phyloP scores from a whole-genome alignment of 1,140 invertebrate species.

The Mizuhopecten yessoensis region DNA sequence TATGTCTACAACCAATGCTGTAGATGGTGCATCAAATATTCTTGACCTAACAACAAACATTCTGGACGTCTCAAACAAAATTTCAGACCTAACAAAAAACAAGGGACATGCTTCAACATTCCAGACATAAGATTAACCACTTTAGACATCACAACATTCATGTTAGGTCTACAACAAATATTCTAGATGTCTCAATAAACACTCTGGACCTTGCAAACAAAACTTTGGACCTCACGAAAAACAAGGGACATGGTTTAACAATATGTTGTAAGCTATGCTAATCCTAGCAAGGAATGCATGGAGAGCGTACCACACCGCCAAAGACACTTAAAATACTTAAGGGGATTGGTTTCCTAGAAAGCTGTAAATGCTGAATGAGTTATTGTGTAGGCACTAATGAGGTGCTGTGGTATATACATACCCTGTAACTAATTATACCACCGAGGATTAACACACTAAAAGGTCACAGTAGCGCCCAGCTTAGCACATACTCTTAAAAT shows the following conservation, averaged over 20 bases:
- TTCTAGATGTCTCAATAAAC: too few species aligned
- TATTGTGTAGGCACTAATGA: background rate
- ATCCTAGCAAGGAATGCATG: background rate
- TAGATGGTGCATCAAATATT: too few species aligned
- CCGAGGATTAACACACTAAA: background rate
- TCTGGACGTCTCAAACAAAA: too few species aligned
- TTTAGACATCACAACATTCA: too few species aligned
- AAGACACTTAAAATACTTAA: conserved; percentile 1
- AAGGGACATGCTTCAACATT: too few species aligned
- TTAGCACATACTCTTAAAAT: background rate
- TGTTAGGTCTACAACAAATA: too few species aligned
- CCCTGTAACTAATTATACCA: conserved; percentile 17
- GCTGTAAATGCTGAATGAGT: background rate
- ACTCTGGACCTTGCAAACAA: too few species aligned
- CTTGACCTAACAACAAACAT: too few species aligned
- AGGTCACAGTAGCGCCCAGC: background rate
- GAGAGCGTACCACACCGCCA: background rate
- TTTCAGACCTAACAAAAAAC: too few species aligned
- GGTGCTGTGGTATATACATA: background rate
- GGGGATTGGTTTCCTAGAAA: background rate
- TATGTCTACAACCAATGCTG: too few species aligned
- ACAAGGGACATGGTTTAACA: too few species aligned
- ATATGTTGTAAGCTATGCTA: background rate
- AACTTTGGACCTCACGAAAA: too few species aligned
- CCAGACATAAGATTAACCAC: background rate